Evolutionary conservation across 2,888 invertebrate genomes (phyloP).

Genomic region (Zygothrica quintamaculata): DNA sequence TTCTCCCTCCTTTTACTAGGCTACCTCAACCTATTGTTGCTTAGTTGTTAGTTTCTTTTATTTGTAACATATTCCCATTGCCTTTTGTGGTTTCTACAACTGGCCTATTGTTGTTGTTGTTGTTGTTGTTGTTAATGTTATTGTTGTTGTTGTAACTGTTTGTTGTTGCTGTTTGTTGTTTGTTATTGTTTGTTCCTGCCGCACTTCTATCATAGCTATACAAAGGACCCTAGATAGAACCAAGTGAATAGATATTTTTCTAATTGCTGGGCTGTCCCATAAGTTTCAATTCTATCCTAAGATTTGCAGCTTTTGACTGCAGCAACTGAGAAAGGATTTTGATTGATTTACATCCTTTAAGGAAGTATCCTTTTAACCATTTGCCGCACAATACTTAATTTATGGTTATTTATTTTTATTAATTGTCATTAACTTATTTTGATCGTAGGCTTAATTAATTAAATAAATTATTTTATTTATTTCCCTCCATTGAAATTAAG

Average conservation of each 20-base stretch:
- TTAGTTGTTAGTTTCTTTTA: constrained; percentile 44
- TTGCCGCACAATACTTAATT: no score
- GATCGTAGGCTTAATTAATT: no score
- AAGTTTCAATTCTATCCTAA: constrained; percentile 13
- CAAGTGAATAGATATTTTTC: constrained; percentile 30
- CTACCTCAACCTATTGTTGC: neutral
- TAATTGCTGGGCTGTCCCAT: constrained; percentile 41
- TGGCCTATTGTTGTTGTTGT: constrained; percentile 17
- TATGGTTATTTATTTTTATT: no score
- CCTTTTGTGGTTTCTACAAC: constrained; percentile 52
- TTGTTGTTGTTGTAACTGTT: constrained; percentile 1
- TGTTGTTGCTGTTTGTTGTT: constrained; percentile 4
- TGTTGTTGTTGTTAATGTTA: constrained; percentile 11
- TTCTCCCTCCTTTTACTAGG: neutral
- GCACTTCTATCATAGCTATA: constrained; percentile 38
- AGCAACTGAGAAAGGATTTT: no score
- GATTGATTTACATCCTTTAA: no score
- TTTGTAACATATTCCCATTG: constrained; percentile 58
- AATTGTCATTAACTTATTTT: no score
- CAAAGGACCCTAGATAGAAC: constrained; percentile 24
- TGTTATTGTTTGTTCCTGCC: constrained; percentile 16
- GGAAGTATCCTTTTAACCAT: neutral
- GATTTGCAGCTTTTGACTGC: neutral
- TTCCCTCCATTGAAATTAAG: no score
- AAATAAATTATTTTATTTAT: no score